Evolutionary conservation across 2,113 vertebrate genomes (phyloP), one percentile per base, ranked within the genome.

Genomic region (Crocuta crocuta): DNA sequence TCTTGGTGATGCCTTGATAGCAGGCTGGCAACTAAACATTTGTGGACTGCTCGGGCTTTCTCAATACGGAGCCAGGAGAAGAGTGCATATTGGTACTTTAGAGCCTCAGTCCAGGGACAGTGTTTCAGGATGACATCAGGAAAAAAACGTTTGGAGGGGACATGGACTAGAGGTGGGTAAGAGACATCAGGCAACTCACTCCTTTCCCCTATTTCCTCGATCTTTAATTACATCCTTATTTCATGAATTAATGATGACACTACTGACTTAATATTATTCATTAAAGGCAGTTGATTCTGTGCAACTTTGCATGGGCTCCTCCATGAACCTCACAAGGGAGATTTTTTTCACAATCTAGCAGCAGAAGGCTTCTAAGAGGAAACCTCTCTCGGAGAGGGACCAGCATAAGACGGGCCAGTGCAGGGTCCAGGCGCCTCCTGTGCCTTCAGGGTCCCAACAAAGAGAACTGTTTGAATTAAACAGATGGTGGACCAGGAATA

Each of bases 241-340:
- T 98, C 86, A 97, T 98, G 83, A 95, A 97, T 98, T 95, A 97
- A 96, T 95, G 83, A 97, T 96, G 73, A 79, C 70, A 90, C 39
- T 45, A 15, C 39, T 0, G 3, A 66, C 71, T 97, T 97, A 97
- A 97, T 98, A 78, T 73, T 95, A 98, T 95, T 98, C 96, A 97
- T 97, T 97, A 98, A 98, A 98, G 91, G 91, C 50, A 55, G 55
- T 93, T 92, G 17, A 82, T 94, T 89, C 65, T 63, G 48, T 74
- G 82, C 63, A 91, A 78, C 73, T 82, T n/a, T 53, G 10, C 2
- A 1, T 58, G 81, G 66, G 50, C 82, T 80, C 31, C 50, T 93
- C 66, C 68, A 58, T 87, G 91, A 92, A 55, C 91, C 71, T 35
- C 63, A 53, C 33, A 63, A 28, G 78, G 84, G 70, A 92, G 63